These are phyloP conservation scores for Dendrolimus kikuchii DNA, from an alignment of 1,140 invertebrate species.

Conservation along the genomic window DNA sequence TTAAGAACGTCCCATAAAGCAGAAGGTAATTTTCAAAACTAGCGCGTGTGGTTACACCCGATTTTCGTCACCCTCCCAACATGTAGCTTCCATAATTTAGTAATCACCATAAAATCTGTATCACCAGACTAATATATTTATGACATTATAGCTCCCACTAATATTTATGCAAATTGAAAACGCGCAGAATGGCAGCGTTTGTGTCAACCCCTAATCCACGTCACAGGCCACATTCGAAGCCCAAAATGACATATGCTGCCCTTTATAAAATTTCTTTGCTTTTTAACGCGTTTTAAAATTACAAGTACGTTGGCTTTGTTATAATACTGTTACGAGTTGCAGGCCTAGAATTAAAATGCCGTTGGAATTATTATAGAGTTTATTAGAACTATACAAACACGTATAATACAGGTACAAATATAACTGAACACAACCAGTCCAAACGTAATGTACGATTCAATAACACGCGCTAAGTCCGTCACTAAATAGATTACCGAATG, in stretches of 20 bases:
- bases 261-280: constrained; percentile 1
- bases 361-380: too few species aligned
- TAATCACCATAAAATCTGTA: constrained; percentile 70
- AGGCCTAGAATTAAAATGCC: too few species aligned
- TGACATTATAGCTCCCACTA: constrained; percentile 62
- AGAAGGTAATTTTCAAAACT: too few species aligned
- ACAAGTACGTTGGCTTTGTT: not conserved
- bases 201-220: constrained; percentile 46
- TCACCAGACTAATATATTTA: constrained; percentile 70
- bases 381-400: too few species aligned
- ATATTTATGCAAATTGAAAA: constrained; percentile 72
- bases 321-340: not conserved
- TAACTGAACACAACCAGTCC: too few species aligned
- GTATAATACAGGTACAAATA: too few species aligned
- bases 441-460: too few species aligned
- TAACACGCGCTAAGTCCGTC: too few species aligned
- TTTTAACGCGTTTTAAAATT: not conserved
- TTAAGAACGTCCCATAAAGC: too few species aligned
- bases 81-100: constrained; percentile 46
- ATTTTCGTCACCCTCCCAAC: constrained; percentile 23
- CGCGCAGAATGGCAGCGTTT: constrained; percentile 60
- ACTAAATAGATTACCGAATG: too few species aligned
- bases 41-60: too few species aligned
- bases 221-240: constrained; percentile 15
- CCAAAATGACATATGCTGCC: constrained; percentile 45